Base-by-base conservation (phyloP, 2,888 invertebrate species). In the Zaprionus bogoriensis region DNA sequence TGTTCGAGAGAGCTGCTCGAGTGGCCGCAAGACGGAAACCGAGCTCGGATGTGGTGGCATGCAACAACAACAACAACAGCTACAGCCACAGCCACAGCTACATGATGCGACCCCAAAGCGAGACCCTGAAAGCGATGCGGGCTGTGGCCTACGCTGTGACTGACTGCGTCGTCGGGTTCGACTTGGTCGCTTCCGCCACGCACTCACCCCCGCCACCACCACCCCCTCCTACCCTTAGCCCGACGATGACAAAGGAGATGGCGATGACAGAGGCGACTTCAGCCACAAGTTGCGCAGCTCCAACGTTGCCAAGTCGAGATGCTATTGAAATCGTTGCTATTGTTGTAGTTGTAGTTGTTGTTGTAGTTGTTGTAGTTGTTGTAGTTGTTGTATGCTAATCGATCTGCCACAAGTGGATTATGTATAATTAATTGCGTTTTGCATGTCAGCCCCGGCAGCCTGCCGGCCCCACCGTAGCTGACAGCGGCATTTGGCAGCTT, bases 351-450 rank as follows among this genome's bases (percentile, higher is more conserved):
- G n/a, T n/a, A n/a, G n/a, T n/a, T n/a, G n/a, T 52, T 58, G 38
- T 22, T 41, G 19, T 38, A 9, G 22, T 22, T 52, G 54, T 52
- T 54, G 45, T 54, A 68, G n/a, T 52, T 58, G 38, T 22, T 41
- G 19, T 38, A 9, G 22, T 22, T 52, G 54, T 52, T 54, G 45
- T 54, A 68, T 87, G 82, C 84, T 84, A 82, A 82, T 87, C 64
- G 85, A 82, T 82, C 82, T 73, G 75, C 57, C 67, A 65, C 67
- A 67, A 80, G 81, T 84, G 70, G 81, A 87, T 87, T 86, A 58
- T 63, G 58, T 41, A 47, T 57, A 84, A 82, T 87, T 84, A 87
- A 82, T 84, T 79, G 64, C 76, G 57, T 68, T 84, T 62, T 45
- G 55, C 68, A 77, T 53, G 28, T 17, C 48, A 46, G 32, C 2